Base-by-base conservation (phyloP, 2,797 vertebrate species). In the Molossus molossus region DNA sequence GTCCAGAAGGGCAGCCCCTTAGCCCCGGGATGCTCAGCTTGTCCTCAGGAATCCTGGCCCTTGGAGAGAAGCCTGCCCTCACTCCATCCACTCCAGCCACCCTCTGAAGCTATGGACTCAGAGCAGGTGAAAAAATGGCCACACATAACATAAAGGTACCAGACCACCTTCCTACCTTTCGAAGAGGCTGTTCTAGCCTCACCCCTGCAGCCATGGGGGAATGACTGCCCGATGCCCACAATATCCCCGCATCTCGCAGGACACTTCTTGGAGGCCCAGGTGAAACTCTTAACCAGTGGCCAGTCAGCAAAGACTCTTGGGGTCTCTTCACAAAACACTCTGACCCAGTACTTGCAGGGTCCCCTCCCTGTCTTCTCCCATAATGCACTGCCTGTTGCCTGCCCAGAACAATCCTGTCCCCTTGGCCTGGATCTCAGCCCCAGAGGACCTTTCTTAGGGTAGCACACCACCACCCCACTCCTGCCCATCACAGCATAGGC, bases 221-320 rank as follows among this genome's bases (percentile, higher is more conserved):
- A 76, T 37, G 60, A 87, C 10, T 75, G 76, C 18, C 65, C 65
- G 57, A 18, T 60, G 82, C 70, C 23, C 9, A 23, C 12, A 69
- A 81, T 37, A 4, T 37, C n/a, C 79, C 60, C 72, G 29, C 10
- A 6, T 53, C 23, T 53, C 76, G 58, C 18, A 69, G 55, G 58
- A 89, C 11, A 76, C 73, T 82, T 83, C 21, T 70, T 50, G 9
- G 60, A 92, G 13, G 48, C 79, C 29, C 25, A 23, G 48, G 40
- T 50, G 3, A 94, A 93, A 94, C 77, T 75, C 79, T 45, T 88
- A 70, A 64, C 76, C 45, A 93, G 45, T 29, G 18, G 83, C 79
- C 45, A 40, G 15, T 81, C 27, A 95, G 33, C 33, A 81, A 94
- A 97, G 72, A 15, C 50, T 90, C 62, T 7, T 14, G 15, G 27